A percentile compares a stretch with the other conserved stretches of the same genome.
phyloP scores from a whole-genome alignment of 1,140 invertebrate genomes.

The Wasmannia auropunctata region DNA sequence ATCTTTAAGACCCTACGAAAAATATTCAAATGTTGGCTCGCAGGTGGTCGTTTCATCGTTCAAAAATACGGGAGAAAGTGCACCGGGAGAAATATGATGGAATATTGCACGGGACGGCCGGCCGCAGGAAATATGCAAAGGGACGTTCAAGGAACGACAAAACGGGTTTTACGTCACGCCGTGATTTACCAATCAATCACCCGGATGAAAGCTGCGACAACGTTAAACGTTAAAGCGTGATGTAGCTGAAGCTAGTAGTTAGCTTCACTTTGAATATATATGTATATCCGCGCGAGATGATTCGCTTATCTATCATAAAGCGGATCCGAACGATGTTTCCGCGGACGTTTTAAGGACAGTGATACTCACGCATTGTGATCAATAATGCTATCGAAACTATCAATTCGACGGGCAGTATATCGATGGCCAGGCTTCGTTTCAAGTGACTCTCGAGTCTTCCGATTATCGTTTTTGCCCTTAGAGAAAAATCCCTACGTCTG shows the following conservation, averaged over 20 bases:
- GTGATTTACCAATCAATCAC: conserved; percentile 51
- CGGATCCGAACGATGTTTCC: background rate
- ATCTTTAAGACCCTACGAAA: conserved; percentile 12
- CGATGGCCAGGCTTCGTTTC: conserved; percentile 25
- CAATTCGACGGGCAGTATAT: conserved; percentile 5
- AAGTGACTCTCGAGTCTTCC: conserved; percentile 64
- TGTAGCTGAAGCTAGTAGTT: background rate
- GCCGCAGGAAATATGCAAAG: conserved; percentile 23
- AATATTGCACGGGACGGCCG: background rate
- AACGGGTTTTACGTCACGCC: conserved; percentile 3
- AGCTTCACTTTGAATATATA: conserved; percentile 16
- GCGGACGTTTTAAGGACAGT: background rate
- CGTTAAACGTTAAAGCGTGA: conserved; percentile 23
- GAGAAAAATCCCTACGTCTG: background rate
- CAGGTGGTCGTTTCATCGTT: conserved; percentile 19
- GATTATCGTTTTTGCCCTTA: conserved; percentile 8
- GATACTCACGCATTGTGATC: conserved; percentile 4
- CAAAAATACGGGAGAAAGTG: conserved; percentile 9
- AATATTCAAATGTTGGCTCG: conserved; percentile 14
- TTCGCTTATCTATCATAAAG: background rate
- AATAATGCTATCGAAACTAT: conserved; percentile 20
- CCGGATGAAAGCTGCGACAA: conserved; percentile 20
- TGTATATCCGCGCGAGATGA: background rate
- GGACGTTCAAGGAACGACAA: conserved; percentile 28
- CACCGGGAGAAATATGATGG: background rate